Conservation (phyloP, 2,888 invertebrate genomes). For the Phyto melanocephala region DNA sequence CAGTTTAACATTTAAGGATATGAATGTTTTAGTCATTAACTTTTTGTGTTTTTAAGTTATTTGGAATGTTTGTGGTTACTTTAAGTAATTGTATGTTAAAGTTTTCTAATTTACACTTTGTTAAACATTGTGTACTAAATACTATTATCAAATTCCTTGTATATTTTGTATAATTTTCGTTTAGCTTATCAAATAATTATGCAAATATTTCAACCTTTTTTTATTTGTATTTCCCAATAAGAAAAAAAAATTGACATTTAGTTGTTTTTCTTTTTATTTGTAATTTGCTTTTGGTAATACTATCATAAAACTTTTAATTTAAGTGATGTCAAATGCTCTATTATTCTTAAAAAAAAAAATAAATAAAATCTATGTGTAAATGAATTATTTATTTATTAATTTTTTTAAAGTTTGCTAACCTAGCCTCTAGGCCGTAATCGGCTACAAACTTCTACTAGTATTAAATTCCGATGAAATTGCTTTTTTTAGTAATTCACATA, state of each 20-base stretch:
- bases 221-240: conserved; percentile 48
- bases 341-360: neutral
- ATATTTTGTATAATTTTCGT: conserved; percentile 30
- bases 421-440: too few relatives aligned
- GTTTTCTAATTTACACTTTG: conserved; percentile 21
- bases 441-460: too few relatives aligned
- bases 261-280: conserved; percentile 37
- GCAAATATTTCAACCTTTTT: conserved; percentile 49
- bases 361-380: too few relatives aligned
- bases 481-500: too few relatives aligned
- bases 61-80: conserved; percentile 31
- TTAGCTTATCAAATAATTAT: conserved; percentile 53
- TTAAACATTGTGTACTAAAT: conserved; percentile 30
- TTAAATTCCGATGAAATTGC: too few relatives aligned
- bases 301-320: neutral
- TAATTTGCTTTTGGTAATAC: conserved; percentile 18
- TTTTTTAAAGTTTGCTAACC: too few relatives aligned
- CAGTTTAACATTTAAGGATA: conserved; percentile 31
- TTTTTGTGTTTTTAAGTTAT: conserved; percentile 11
- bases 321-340: neutral
- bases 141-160: conserved; percentile 9
- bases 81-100: neutral
- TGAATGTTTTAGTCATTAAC: neutral
- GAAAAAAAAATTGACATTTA: conserved; percentile 45
- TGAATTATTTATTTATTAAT: too few relatives aligned